Conservation (phyloP, 2,888 invertebrate species). For the Sesamia inferens region DNA sequence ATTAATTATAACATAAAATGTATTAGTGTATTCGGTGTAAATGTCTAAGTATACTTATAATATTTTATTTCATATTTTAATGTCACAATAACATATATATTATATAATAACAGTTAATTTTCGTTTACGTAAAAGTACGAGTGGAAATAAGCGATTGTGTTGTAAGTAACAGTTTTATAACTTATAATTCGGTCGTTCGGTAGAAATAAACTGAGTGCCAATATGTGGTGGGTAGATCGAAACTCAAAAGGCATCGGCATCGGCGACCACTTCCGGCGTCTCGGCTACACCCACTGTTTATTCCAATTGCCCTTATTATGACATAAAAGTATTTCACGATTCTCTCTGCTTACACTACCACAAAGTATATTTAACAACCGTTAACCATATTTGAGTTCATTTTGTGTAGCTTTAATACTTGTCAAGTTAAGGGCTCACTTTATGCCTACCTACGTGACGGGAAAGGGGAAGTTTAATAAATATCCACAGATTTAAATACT, state of each 20-base stretch:
- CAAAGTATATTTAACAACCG: constrained; percentile 72
- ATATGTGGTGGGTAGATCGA: constrained; percentile 56
- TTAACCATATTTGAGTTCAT: constrained; percentile 71
- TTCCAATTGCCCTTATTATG: constrained; percentile 79
- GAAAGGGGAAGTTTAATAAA: not conserved
- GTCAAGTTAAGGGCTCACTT: constrained; percentile 11
- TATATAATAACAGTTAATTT: constrained; percentile 5
- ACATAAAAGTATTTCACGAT: constrained; percentile 80
- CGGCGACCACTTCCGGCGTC: constrained; percentile 66
- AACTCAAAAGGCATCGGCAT: constrained; percentile 64
- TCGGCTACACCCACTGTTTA: constrained; percentile 68
- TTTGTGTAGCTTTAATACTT: constrained; percentile 47
- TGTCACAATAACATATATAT: constrained; percentile 26
- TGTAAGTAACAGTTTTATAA: constrained; percentile 73
- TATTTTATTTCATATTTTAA: constrained; percentile 48
- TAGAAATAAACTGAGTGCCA: constrained; percentile 56
- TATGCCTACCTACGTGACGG: constrained; percentile 3
- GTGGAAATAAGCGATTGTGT: constrained; percentile 69
- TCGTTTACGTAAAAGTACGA: constrained; percentile 19
- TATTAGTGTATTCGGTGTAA: constrained; percentile 42
- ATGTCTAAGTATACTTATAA: constrained; percentile 32
- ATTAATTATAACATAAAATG: constrained; percentile 58
- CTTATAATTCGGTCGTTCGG: constrained; percentile 52
- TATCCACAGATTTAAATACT: not conserved
- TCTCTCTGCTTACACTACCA: constrained; percentile 71